Evolutionary conservation across 2,888 invertebrate genomes (phyloP), one percentile per base, ranked within the genome.

Genomic region (Clivina fossor): DNA sequence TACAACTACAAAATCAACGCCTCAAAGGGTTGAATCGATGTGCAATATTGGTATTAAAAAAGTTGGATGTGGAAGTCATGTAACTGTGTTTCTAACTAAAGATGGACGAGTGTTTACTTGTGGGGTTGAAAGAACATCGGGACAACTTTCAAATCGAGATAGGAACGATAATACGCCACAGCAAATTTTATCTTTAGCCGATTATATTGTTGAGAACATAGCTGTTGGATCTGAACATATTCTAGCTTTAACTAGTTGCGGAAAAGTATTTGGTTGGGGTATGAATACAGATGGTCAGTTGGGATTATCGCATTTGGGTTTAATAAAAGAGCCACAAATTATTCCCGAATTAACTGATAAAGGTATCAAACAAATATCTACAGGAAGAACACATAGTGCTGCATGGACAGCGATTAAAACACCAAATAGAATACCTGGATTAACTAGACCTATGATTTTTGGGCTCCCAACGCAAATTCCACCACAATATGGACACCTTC

Each of bases 241-340:
- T 1, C 66, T 84, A 9, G 80, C 78, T 16, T 69, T 83, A 20
- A 78, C 79, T 3, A 68, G 72, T n/a, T 74, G 75, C 51, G 80
- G 80, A 4, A 78, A 80, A 64, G 80, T 83, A 1, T 79, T 77
- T 65, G 81, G 77, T 0, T 83, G 82, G 82, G 83, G 83, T n/a
- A 77, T 77, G 70, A 83, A 83, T 68, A 75, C 76, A 30, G 83
- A 83, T 64, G 81, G 81, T 3, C 83, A 83, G 64, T 71, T 83
- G 2, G 83, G 83, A 1, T 67, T 83, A 1, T 78, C 80, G 0
- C 79, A 80, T 63, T 69, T 78, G 15, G 76, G 81, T 1, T 26
- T 58, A 16, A 18, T 51, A 33, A 70, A 78, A 58, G 80, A 81
- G 62, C 83, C 83, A 1, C 76, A 78, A 64, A 68, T 79, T 7